Conservation (phyloP, 2,797 vertebrate genomes). For the Loris lydekkerianus region DNA sequence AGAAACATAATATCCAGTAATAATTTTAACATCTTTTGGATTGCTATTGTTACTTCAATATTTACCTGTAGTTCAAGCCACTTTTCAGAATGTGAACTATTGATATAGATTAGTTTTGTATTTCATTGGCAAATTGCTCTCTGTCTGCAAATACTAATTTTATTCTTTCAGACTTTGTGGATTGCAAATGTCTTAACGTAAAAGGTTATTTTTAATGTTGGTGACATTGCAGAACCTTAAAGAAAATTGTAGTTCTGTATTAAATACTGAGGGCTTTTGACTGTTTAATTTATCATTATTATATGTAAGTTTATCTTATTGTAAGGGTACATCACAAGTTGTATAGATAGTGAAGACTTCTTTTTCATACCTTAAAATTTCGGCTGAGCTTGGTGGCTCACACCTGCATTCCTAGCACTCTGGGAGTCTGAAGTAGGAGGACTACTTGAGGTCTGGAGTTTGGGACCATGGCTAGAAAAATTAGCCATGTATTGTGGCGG, state of each 20-base stretch:
- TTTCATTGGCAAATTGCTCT: slow-evolving; percentile 33
- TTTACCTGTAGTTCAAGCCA: not conserved
- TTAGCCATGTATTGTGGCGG: not conserved
- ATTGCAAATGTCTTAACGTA: slow-evolving; percentile 36
- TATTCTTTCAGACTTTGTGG: slow-evolving; percentile 15
- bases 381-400: not conserved
- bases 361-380: slow-evolving; percentile 55
- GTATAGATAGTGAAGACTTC: not conserved
- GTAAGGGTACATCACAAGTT: not conserved
- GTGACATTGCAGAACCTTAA: not conserved
- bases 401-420: not conserved
- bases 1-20: slow-evolving; percentile 10
- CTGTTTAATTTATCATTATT: not conserved
- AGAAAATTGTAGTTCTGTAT: slow-evolving; percentile 47
- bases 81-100: slow-evolving; percentile 52
- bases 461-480: not conserved
- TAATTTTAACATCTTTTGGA: slow-evolving; percentile 28
- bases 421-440: not conserved
- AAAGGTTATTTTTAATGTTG: slow-evolving; percentile 39
- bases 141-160: not conserved
- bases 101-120: slow-evolving; percentile 10
- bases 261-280: slow-evolving; percentile 30
- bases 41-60: not conserved
- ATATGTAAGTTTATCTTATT: slow-evolving; percentile 32
- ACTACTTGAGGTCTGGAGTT: not conserved